Conservation (phyloP, 2,797 vertebrate genomes). For the Microchirus variegatus region DNA sequence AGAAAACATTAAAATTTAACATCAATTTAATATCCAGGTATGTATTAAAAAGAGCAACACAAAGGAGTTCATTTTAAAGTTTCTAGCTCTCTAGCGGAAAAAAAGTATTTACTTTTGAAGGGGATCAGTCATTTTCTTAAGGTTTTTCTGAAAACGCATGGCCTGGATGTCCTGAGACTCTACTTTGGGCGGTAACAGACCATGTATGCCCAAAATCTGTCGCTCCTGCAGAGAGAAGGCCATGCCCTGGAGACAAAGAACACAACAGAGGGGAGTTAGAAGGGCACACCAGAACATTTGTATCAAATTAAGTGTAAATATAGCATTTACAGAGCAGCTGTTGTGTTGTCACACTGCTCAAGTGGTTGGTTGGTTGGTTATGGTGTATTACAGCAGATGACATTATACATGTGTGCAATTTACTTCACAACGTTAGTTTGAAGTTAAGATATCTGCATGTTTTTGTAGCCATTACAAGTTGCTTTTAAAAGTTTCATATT, state of each 20-base stretch:
- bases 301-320: not conserved
- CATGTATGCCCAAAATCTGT: constrained; percentile 94
- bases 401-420: too few relatives aligned
- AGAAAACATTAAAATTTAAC: not conserved
- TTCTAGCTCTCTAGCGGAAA: not conserved
- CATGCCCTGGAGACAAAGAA: constrained; percentile 90
- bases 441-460: too few relatives aligned
- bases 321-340: too few relatives aligned
- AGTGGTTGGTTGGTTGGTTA: too few relatives aligned
- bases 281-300: too few relatives aligned
- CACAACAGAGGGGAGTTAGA: not conserved
- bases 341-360: too few relatives aligned
- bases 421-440: too few relatives aligned
- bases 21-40: too few relatives aligned
- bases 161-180: constrained; percentile 96
- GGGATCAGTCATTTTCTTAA: constrained; percentile 91
- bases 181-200: constrained; percentile 94
- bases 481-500: too few relatives aligned
- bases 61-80: not conserved
- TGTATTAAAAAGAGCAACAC: too few relatives aligned
- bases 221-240: constrained; percentile 91
- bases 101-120: constrained; percentile 87
- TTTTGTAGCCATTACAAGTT: too few relatives aligned
- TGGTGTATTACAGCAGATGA: too few relatives aligned
- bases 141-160: constrained; percentile 92